Evolutionary conservation across 2,113 vertebrate species (phyloP).

Genomic region (Oryzias woworae): DNA sequence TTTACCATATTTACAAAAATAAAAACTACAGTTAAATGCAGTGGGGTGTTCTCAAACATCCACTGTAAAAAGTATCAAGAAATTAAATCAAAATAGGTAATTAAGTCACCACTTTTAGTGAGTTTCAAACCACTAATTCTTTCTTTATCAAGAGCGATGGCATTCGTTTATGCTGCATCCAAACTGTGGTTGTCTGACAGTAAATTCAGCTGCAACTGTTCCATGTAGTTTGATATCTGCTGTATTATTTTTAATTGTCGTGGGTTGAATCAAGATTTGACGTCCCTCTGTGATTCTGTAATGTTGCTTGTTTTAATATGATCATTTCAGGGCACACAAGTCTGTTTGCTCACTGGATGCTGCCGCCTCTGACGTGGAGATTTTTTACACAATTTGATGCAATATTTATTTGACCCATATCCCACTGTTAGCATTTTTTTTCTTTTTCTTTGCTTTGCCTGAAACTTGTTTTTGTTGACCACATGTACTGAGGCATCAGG

Average conservation of each 20-base stretch:
- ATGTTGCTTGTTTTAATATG: conserved; percentile 41
- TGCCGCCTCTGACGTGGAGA: conserved; percentile 15
- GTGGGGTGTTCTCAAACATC: background rate
- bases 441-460: conserved; percentile 34
- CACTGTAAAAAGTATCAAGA: background rate
- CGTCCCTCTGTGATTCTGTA: conserved; percentile 44
- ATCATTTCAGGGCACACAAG: conserved; percentile 58
- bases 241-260: conserved; percentile 38
- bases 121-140: conserved; percentile 14
- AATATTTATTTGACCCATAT: conserved; percentile 40
- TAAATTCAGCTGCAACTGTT: conserved; percentile 30
- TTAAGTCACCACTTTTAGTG: conserved; percentile 10
- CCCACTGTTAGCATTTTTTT: conserved; percentile 19
- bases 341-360: conserved; percentile 72
- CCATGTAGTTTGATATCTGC: conserved; percentile 33
- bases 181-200: conserved; percentile 4
- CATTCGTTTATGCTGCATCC: conserved; percentile 17
- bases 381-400: conserved; percentile 36
- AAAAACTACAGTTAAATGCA: no score
- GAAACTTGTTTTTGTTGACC: conserved; percentile 45
- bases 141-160: background rate
- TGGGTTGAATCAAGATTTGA: conserved; percentile 48
- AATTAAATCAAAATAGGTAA: background rate
- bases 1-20: no score
- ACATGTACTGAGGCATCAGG: conserved; percentile 55